These are phyloP conservation scores for Cotesia glomerata DNA, from an alignment of 1,140 invertebrate species.

Conservation along the genomic window DNA sequence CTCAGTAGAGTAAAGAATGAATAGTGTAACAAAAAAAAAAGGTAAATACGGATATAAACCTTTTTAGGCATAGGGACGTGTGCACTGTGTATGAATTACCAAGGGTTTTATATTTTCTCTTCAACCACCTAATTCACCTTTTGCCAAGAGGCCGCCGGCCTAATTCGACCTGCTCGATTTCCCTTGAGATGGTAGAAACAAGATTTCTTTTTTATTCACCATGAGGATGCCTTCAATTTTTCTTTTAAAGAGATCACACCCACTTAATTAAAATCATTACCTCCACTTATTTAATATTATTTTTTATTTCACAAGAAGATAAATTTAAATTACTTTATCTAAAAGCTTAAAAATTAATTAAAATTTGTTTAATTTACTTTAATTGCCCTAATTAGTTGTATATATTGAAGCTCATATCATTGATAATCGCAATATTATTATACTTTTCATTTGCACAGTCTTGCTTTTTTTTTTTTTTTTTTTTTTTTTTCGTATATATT, in stretches of 20 bases:
- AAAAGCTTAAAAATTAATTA: too few species aligned
- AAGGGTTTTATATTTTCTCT: conserved; percentile 7
- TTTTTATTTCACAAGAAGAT: too few species aligned
- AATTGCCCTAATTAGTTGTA: too few species aligned
- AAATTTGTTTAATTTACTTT: too few species aligned
- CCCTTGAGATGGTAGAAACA: conserved; percentile 25
- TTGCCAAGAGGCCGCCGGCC: conserved; percentile 11
- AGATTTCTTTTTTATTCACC: conserved; percentile 30
- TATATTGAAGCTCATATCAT: too few species aligned
- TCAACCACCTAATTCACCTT: conserved; percentile 20
- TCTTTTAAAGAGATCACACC: neutral
- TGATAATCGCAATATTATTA: too few species aligned
- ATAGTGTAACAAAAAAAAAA: neutral
- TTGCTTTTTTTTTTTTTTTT: neutral
- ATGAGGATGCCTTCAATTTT: neutral
- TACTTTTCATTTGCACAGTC: neutral
- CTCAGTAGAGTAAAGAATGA: neutral
- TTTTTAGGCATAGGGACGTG: neutral
- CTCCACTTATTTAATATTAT: neutral
- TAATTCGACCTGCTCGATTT: conserved; percentile 31
- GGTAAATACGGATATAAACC: neutral
- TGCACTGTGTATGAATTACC: neutral
- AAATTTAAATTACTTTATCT: too few species aligned
- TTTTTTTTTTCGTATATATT: neutral
- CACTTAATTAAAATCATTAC: neutral